Conservation (phyloP, 2,888 invertebrate species). For the Cecidostiba fungosa region DNA sequence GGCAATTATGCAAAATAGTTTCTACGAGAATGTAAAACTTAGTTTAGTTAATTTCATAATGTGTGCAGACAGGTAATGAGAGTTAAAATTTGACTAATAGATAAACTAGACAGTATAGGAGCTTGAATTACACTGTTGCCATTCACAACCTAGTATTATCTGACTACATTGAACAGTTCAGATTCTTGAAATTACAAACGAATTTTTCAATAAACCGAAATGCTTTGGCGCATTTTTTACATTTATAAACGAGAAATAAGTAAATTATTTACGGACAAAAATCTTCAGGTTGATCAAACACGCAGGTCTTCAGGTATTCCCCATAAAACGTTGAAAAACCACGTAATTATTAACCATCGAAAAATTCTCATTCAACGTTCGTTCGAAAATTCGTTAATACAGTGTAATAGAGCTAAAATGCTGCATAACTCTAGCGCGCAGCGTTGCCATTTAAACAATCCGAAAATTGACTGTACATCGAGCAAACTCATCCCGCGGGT, state of each 20-base stretch:
- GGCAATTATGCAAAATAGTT: not conserved
- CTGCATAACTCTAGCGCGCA: not conserved
- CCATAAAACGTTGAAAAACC: too few relatives aligned
- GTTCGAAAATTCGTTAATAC: not conserved
- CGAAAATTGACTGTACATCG: too few relatives aligned
- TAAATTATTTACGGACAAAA: too few relatives aligned
- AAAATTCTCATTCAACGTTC: not conserved
- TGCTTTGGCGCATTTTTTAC: not conserved
- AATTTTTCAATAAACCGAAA: not conserved
- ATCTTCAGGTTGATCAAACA: too few relatives aligned
- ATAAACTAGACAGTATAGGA: not conserved
- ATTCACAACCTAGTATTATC: not conserved
- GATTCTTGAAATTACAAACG: not conserved
- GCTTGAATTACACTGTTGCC: conserved; percentile 3
- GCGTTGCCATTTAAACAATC: conserved; percentile 3
- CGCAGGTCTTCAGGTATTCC: too few relatives aligned
- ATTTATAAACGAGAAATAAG: not conserved
- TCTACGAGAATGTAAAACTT: not conserved
- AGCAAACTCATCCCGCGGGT: too few relatives aligned
- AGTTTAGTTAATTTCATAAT: not conserved
- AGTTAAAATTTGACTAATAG: not conserved
- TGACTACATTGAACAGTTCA: not conserved
- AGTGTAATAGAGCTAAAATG: too few relatives aligned
- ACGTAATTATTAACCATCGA: too few relatives aligned
- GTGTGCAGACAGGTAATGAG: not conserved